Conservation (phyloP, 2,888 invertebrate genomes). For the Synanthedon formicaeformis region DNA sequence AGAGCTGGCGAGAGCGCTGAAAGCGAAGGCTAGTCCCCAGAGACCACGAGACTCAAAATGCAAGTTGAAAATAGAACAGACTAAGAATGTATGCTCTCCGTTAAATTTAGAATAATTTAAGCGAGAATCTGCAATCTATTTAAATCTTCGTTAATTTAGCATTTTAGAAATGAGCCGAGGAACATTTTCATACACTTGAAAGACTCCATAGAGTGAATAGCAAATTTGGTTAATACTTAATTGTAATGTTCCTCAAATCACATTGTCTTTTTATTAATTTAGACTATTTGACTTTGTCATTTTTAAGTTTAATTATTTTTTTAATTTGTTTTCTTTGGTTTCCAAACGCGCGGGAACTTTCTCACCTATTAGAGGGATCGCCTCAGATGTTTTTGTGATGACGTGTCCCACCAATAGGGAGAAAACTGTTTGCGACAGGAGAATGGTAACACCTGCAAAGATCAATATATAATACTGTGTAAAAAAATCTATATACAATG, state of each 20-base stretch:
- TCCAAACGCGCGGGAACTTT: slow-evolving; percentile 30
- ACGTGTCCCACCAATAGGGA: slow-evolving; percentile 99
- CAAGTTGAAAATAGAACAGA: slow-evolving; percentile 40
- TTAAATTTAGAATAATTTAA: slow-evolving; percentile 40
- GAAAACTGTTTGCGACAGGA: slow-evolving; percentile 99
- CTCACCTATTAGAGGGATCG: slow-evolving; percentile 98
- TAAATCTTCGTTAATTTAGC: slow-evolving; percentile 42
- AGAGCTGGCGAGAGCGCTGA: slow-evolving; percentile 29
- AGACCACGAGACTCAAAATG: slow-evolving; percentile 30
- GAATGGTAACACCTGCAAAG: slow-evolving; percentile 98
- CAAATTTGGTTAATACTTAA: no score
- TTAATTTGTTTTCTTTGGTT: slow-evolving; percentile 8
- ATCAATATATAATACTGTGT: slow-evolving; percentile 63
- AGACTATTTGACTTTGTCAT: slow-evolving; percentile 24
- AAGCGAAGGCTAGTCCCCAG: slow-evolving; percentile 38
- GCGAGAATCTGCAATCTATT: slow-evolving; percentile 48
- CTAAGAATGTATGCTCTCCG: slow-evolving; percentile 41
- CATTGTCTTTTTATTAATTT: slow-evolving; percentile 27
- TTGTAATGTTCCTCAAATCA: slow-evolving; percentile 32
- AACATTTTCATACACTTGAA: slow-evolving; percentile 38
- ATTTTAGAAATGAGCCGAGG: slow-evolving; percentile 45
- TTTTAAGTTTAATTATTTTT: slow-evolving; percentile 17
- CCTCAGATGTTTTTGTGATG: slow-evolving; percentile 99
- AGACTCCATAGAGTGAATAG: background rate
- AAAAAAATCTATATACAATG: slow-evolving; percentile 40